These are phyloP conservation scores for Echinometra lucunter DNA, from an alignment of 53 echinoderm and acorn worm genomes.

Conservation along the genomic window DNA sequence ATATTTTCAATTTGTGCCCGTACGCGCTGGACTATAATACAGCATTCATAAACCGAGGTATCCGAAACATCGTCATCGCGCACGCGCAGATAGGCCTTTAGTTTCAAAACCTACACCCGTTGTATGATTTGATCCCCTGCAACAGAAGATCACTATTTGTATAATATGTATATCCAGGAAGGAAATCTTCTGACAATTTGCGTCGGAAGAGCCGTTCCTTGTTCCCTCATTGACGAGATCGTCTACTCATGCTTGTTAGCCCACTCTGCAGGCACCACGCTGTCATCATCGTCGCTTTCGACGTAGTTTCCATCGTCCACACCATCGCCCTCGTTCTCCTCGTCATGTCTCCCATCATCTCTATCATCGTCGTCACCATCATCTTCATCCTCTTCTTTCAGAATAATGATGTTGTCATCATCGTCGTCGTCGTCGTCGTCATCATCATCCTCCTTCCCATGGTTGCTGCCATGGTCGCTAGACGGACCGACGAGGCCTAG, in stretches of 20 bases:
- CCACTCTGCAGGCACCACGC: slow-evolving; percentile 60
- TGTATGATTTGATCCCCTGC: background rate
- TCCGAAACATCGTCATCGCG: background rate
- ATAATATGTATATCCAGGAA: background rate
- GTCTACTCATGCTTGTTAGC: slow-evolving; percentile 27
- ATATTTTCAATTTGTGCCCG: background rate
- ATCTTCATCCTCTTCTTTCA: slow-evolving; percentile 70
- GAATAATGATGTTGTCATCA: slow-evolving; percentile 65
- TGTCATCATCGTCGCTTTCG: slow-evolving; percentile 58
- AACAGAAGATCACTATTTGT: background rate
- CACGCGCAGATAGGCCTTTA: slow-evolving; percentile 1
- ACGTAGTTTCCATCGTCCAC: slow-evolving; percentile 4
- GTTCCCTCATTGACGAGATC: no score
- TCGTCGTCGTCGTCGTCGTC: slow-evolving; percentile 51
- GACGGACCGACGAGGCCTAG: slow-evolving; percentile 12
- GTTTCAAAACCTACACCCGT: background rate
- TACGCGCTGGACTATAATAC: background rate
- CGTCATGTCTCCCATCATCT: background rate
- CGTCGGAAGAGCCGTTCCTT: background rate
- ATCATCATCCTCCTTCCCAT: slow-evolving; percentile 22
- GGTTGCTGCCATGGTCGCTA: slow-evolving; percentile 14
- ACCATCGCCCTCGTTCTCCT: slow-evolving; percentile 43
- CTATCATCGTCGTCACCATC: slow-evolving; percentile 48
- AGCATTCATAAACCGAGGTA: background rate
- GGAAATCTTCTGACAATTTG: background rate